Conservation (phyloP, 1,140 invertebrate species). For the Papilio helenus region DNA sequence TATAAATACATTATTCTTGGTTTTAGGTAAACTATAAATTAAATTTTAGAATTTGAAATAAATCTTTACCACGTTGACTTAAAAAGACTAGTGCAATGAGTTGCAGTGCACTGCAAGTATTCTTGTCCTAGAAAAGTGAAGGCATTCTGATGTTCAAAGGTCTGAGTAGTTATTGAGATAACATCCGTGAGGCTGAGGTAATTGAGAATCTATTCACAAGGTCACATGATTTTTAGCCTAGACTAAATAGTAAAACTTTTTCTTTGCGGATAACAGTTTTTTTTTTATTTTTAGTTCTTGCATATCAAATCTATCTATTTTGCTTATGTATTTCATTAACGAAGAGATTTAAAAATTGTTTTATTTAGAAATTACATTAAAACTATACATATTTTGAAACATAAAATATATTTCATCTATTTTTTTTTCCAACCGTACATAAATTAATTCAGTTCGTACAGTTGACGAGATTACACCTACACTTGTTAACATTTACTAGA, state of each 20-base stretch:
- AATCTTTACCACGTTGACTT: no score
- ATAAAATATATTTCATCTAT: not conserved
- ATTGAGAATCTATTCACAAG: not conserved
- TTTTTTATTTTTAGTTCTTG: no score
- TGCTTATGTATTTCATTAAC: no score
- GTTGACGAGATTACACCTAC: conserved; percentile 9
- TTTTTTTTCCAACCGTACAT: not conserved
- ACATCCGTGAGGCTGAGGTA: not conserved
- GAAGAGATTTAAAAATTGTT: no score
- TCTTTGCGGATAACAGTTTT: no score
- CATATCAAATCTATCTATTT: no score
- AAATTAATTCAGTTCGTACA: conserved; percentile 9
- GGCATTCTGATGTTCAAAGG: conserved; percentile 10
- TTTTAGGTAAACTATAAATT: no score
- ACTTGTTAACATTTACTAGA: conserved; percentile 4
- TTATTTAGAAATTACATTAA: no score
- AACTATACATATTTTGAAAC: no score
- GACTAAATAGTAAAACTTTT: no score
- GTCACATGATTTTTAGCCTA: not conserved
- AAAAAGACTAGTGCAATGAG: not conserved
- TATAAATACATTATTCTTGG: no score
- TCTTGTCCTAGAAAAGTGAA: conserved; percentile 24
- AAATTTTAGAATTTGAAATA: no score
- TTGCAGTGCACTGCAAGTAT: not conserved
- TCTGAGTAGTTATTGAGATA: not conserved